These are phyloP conservation scores for Sinelater perroti DNA, from an alignment of 2,888 invertebrate species.

Conservation along the genomic window DNA sequence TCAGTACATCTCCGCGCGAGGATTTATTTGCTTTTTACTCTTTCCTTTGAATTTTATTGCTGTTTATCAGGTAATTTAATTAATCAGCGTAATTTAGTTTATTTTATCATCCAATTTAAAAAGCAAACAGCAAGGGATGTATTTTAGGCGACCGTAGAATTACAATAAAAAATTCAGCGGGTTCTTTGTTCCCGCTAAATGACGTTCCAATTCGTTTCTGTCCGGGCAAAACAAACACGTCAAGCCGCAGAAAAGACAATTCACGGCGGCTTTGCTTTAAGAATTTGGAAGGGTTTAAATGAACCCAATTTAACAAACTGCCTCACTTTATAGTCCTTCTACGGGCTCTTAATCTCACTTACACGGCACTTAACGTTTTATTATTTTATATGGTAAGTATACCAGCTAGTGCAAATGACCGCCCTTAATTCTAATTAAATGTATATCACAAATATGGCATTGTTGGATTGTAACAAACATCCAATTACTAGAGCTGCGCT, in stretches of 20 bases:
- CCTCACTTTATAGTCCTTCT: slow-evolving; percentile 28
- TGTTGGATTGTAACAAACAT: not conserved
- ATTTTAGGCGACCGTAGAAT: too few species aligned
- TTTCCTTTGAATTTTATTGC: too few species aligned
- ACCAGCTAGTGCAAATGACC: slow-evolving; percentile 15
- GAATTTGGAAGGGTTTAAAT: slow-evolving; percentile 18
- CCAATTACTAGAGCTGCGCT: too few species aligned
- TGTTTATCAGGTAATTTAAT: too few species aligned
- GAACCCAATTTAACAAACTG: slow-evolving; percentile 32
- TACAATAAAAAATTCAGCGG: too few species aligned
- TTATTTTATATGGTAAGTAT: slow-evolving; percentile 41
- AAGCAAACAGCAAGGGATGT: too few species aligned
- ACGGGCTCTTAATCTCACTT: slow-evolving; percentile 39
- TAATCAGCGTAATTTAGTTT: too few species aligned
- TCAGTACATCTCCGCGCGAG: too few species aligned
- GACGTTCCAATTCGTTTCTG: not conserved
- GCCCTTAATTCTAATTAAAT: slow-evolving; percentile 26
- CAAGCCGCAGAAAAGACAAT: slow-evolving; percentile 3
- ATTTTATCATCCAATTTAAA: too few species aligned
- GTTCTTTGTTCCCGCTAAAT: too few species aligned
- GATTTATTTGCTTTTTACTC: too few species aligned
- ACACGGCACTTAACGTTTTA: slow-evolving; percentile 42
- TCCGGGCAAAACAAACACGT: too few species aligned
- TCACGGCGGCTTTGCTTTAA: slow-evolving; percentile 2
- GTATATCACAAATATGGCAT: slow-evolving; percentile 7